Conservation (phyloP, 2,888 invertebrate species). For the Mamestra brassicae region DNA sequence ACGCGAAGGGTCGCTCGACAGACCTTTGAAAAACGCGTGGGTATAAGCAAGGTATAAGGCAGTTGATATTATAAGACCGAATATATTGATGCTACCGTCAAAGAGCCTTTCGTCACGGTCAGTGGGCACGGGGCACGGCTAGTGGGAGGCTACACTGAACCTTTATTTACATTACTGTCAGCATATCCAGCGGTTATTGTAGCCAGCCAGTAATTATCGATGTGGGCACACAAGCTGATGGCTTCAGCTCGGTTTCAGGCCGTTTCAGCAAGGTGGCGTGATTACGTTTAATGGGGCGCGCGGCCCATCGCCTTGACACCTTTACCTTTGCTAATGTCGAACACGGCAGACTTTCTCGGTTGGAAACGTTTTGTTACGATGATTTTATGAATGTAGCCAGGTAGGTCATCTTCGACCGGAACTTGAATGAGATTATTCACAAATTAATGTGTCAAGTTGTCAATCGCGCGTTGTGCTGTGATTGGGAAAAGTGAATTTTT, state of each 20-base stretch:
- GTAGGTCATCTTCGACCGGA: neutral
- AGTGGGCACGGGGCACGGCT: constrained; percentile 3
- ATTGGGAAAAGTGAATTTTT: too few relatives aligned
- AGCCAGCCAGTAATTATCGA: constrained; percentile 7
- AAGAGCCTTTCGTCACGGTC: constrained; percentile 23
- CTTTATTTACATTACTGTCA: constrained; percentile 29
- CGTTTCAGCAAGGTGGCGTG: constrained; percentile 34
- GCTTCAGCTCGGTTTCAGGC: constrained; percentile 2
- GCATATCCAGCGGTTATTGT: neutral
- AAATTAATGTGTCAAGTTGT: neutral
- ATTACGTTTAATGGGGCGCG: constrained; percentile 35
- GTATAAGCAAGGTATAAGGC: constrained; percentile 6
- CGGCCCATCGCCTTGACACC: constrained; percentile 59
- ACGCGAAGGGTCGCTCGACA: neutral
- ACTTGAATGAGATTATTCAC: neutral
- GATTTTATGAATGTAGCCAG: neutral
- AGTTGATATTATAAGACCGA: constrained; percentile 16
- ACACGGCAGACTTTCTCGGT: constrained; percentile 23
- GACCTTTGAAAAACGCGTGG: constrained; percentile 34
- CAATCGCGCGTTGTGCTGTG: neutral
- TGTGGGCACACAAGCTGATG: neutral
- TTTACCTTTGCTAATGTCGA: constrained; percentile 64
- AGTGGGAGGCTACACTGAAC: neutral
- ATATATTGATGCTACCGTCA: constrained; percentile 19
- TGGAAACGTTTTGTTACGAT: neutral